Base-by-base conservation (phyloP, 2,888 invertebrate species). In the Embidobia sp. region DNA sequence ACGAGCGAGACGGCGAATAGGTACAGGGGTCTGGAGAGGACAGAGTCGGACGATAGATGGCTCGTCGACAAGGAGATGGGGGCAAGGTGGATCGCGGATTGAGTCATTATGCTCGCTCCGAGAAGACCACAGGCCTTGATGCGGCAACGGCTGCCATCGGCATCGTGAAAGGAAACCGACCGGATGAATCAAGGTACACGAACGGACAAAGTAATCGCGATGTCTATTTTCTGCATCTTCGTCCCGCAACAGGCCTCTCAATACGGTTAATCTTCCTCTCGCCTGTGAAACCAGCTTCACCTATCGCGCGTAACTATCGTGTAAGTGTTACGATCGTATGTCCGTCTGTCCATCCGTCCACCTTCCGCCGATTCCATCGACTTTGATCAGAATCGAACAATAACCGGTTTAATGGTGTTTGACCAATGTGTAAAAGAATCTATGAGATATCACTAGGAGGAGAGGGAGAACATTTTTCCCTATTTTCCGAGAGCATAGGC, bases 61-160 rank as follows among this genome's bases (percentile, higher is more conserved):
- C 80, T 80, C 81, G 79, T 75, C 80, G 81, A 73, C 79, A 44
- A 77, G 78, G 77, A 80, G 84, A 82, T 83, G 84, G 83, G 82
- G 81, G 82, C 83, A 85, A 87, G 87, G 85, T 86, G 86, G 87
- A 87, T 89, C 88, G 88, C 84, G 89, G 88, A 89, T 89, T 89
- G 88, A 89, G 89, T 89, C 89, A 89, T 89, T 89, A 89, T 88
- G 87, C 86, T 88, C 84, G 87, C 86, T 85, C 82, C 80, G 82
- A 83, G 83, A 82, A 87, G 87, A 88, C 87, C 87, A 88, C 87
- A 86, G 87, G 86, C 85, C 85, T 86, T 83, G 86, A 84, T 85
- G 85, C 86, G 82, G 82, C 81, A 85, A 84, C 84, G 84, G 82
- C 84, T 85, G 85, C 84, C 85, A 85, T 86, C 86, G 84, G 83